Base-by-base conservation (phyloP, 2,797 vertebrate genomes). In the Xerus rutilus region DNA sequence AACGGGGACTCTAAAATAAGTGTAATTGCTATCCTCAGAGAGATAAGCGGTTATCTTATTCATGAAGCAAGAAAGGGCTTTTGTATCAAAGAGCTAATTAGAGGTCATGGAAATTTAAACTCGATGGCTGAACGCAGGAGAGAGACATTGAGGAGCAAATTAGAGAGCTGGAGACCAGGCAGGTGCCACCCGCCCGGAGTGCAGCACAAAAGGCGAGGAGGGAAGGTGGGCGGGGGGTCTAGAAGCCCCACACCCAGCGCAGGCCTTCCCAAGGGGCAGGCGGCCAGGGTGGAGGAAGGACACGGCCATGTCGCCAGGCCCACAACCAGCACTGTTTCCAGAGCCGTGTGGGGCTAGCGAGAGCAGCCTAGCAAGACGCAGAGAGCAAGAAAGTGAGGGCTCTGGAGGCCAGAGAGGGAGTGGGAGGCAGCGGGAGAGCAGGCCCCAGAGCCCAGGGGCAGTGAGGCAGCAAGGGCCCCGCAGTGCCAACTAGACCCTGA, bases 81-180 rank as follows among this genome's bases (percentile, higher is more conserved):
- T 95, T 90, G 28, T 73, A 83, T 69, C 65, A 94, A 94, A 89
- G 96, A 97, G 21, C 95, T 95, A 94, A 97, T 96, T 92, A 96
- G 96, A 81, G 85, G 95, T 47, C 74, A 13, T 0, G 57, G 95
- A 64, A 59, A 86, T 91, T 92, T 95, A 93, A 95, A 94, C 91
- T 89, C 97, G 93, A 86, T 0, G 12, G 95, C 96, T 94, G 95
- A 83, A 49, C 73, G 90, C 81, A 28, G 39, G 69, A 77, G 87
- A 15, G 69, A 77, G 87, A 15, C 88, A 28, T 79, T 49, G 78
- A 89, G 87, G 81, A 39, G 88, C 57, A 62, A 62, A 70, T 47
- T 30, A 21, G 76, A 1, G 23, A 57, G 89, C 77, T 23, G 85
- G 73, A 17, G 64, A 25, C 23, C 13, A 11, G 73, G 85, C 79